Evolutionary conservation across 2,888 invertebrate genomes (phyloP).

Genomic region (Brachypalpus laphriformis): DNA sequence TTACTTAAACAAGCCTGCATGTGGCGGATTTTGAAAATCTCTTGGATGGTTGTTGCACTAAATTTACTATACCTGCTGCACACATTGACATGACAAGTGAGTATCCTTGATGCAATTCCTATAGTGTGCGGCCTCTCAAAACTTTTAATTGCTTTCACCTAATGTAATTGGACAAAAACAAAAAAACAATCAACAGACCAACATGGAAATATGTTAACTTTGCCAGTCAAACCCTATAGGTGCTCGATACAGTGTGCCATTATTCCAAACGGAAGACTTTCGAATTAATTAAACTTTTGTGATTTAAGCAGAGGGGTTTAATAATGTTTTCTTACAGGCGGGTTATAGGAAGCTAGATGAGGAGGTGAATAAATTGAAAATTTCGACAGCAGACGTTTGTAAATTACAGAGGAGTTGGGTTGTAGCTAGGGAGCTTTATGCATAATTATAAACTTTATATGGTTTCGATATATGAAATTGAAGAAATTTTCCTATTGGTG

Average conservation of each 20-base stretch:
- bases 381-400: not conserved
- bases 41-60: not conserved
- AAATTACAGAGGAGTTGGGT: not conserved
- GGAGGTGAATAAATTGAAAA: conserved; percentile 4
- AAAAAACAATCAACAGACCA: not conserved
- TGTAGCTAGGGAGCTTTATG: not conserved
- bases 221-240: conserved; percentile 7
- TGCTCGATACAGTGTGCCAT: not conserved
- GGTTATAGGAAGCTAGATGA: not conserved
- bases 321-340: not conserved
- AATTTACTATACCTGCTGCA: not conserved
- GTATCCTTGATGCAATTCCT: not conserved
- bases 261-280: conserved; percentile 12
- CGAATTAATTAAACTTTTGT: conserved; percentile 37
- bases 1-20: not conserved
- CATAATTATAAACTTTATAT: not conserved
- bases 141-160: conserved; percentile 62
- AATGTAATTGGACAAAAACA: conserved; percentile 27
- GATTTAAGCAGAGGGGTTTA: not conserved
- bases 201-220: not conserved
- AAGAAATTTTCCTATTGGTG: not conserved
- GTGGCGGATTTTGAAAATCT: conserved; percentile 14
- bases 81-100: not conserved
- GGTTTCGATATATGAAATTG: not conserved
- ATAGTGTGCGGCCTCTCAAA: not conserved